These are phyloP conservation scores for Drosophila setifemur DNA, from an alignment of 1,140 invertebrate genomes.

Conservation along the genomic window DNA sequence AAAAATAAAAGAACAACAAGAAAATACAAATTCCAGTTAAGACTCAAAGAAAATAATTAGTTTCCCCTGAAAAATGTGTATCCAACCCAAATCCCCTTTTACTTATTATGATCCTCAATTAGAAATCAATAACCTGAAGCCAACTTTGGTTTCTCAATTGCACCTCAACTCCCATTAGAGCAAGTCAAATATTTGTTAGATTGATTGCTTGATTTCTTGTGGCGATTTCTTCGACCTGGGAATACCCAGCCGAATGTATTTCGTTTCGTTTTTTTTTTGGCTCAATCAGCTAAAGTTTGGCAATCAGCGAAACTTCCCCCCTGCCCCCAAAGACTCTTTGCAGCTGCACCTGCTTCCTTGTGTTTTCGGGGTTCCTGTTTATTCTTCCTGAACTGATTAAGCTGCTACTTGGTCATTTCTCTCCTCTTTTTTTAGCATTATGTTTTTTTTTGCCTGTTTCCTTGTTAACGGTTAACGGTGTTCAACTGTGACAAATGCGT, in stretches of 20 bases:
- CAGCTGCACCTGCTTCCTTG: no score
- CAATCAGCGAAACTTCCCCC: conserved; percentile 47
- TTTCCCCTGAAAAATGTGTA: no score
- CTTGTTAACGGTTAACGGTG: conserved; percentile 77
- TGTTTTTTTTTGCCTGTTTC: conserved; percentile 23
- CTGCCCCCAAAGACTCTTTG: conserved; percentile 7
- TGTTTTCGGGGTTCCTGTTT: conserved; percentile 12
- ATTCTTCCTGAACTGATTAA: conserved; percentile 65
- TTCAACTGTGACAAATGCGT: conserved; percentile 78
- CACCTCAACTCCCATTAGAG: background rate
- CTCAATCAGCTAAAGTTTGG: conserved; percentile 65
- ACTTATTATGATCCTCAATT: no score
- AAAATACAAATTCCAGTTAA: no score
- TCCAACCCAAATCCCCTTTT: no score
- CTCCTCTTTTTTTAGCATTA: background rate
- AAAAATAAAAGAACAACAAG: no score
- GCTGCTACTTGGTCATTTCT: conserved; percentile 46
- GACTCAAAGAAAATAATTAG: no score
- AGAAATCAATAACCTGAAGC: no score
- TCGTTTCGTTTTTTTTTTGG: conserved; percentile 3
- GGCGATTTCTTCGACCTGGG: conserved; percentile 17
- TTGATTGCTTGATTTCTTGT: conserved; percentile 40
- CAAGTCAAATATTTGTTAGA: conserved; percentile 30
- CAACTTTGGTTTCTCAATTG: no score
- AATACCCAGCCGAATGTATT: background rate